These are phyloP conservation scores for Drosophila seguyi DNA, from an alignment of 1,140 invertebrate genomes.

Conservation along the genomic window DNA sequence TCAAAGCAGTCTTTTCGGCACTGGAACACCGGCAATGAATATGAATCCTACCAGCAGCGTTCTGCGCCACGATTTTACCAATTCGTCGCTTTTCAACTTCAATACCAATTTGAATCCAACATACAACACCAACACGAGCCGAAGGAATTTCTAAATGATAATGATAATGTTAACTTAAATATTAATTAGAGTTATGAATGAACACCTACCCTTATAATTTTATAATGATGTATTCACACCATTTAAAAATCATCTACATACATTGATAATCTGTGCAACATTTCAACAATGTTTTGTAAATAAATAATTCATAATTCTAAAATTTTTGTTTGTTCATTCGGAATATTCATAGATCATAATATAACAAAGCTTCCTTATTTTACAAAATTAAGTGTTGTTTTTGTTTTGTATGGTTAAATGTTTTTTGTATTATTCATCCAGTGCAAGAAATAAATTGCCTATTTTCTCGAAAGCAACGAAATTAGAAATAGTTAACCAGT, in stretches of 20 bases:
- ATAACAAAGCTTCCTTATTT: not conserved
- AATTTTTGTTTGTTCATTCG: conserved; percentile 1
- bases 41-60: conserved; percentile 15
- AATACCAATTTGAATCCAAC: conserved; percentile 29
- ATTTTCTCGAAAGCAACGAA: not conserved
- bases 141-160: conserved; percentile 24
- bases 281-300: conserved; percentile 41
- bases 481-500: not conserved
- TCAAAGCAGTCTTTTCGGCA: conserved; percentile 11
- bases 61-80: conserved; percentile 10
- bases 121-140: conserved; percentile 26
- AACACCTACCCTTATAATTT: conserved; percentile 2
- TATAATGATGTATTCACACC: conserved; percentile 11
- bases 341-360: not conserved
- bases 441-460: not conserved
- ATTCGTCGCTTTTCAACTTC: conserved; percentile 26
- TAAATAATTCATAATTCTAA: conserved; percentile 11
- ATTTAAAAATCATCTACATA: not conserved
- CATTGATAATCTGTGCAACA: conserved; percentile 38
- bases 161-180: not conserved
- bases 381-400: not conserved
- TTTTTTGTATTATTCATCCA: not conserved
- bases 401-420: not conserved
- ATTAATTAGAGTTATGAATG: conserved; percentile 7
- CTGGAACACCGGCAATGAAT: conserved; percentile 6